Evolutionary conservation across 2,888 invertebrate genomes (phyloP), one percentile per base, ranked within the genome.

Genomic region (Bellardia pandia): DNA sequence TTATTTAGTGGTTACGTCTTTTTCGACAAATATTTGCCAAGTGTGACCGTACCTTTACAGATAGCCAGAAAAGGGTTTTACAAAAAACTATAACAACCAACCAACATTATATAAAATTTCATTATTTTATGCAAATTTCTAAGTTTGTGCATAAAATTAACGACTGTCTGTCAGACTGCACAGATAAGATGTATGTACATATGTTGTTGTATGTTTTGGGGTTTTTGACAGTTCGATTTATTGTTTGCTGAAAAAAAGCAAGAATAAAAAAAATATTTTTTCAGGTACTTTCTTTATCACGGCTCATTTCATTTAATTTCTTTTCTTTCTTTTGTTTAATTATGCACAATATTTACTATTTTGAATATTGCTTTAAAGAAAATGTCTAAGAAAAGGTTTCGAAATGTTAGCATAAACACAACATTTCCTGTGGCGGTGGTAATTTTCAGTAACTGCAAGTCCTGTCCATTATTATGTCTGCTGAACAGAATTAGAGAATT

Each of bases 121-220:
- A 85, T 68, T 68, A 62, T 62, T 69, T 79, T 62, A 85, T 85
- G 85, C 85, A 75, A 75, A 74, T 51, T 62, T 58, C 23, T 14
- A 45, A 33, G n/a, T 53, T 14, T 37, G 48, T 51, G 3, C 33
- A 42, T 5, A 42, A 6, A 37, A 30, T 13, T 45, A 45, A 45
- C 45, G 13, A 45, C 45, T 45, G 45, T 45, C 45, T n/a, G 37
- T 72, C 16, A 16, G 7, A 37, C 40, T 45, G 23, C 6, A 33
- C 33, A 56, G 56, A 72, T 14, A 71, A 56, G 42, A 53, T 56
- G 37, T 33, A 53, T n/a, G n/a, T n/a, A n/a, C n/a, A n/a, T n/a
- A n/a, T 62, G 23, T 23, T 23, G 23, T 51, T 69, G 45, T 13
- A 45, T 45, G 45, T 53, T 68, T 68, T 16, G 56, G 60, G 60